These are phyloP conservation scores for Eonycteris spelaea DNA, from an alignment of 2,113 vertebrate genomes.

Conservation along the genomic window DNA sequence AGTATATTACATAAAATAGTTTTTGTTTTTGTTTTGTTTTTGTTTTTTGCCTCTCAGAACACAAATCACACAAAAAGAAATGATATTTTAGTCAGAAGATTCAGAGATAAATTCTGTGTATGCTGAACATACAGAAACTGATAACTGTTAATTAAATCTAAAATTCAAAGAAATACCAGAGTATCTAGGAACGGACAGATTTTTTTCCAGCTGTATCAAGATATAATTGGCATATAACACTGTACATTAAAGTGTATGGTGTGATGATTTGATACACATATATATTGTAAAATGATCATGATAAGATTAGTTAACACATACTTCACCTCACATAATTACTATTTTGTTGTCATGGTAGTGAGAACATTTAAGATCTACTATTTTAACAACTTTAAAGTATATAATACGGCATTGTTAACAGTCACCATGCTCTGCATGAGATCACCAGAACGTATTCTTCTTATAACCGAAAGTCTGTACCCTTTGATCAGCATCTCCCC, in stretches of 20 bases:
- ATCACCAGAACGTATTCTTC: neutral
- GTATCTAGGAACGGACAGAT: neutral
- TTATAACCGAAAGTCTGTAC: neutral
- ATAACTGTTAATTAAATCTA: neutral
- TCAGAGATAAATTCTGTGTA: neutral
- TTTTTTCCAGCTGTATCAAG: neutral
- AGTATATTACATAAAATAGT: neutral
- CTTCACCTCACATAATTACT: neutral
- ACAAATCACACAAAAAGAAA: neutral
- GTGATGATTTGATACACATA: neutral
- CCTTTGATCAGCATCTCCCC: neutral
- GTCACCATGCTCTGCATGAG: neutral
- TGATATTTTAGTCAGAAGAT: neutral
- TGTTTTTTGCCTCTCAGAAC: neutral
- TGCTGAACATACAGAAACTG: neutral
- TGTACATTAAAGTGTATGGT: neutral
- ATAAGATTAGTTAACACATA: neutral
- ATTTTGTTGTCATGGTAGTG: neutral
- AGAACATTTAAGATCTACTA: neutral
- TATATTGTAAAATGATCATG: neutral
- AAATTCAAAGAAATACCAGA: neutral
- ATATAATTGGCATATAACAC: neutral
- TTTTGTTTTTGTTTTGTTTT: neutral
- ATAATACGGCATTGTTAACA: neutral
- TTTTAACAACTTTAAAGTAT: neutral